Conservation (phyloP, 2,797 vertebrate species). For the Sylvia borin region DNA sequence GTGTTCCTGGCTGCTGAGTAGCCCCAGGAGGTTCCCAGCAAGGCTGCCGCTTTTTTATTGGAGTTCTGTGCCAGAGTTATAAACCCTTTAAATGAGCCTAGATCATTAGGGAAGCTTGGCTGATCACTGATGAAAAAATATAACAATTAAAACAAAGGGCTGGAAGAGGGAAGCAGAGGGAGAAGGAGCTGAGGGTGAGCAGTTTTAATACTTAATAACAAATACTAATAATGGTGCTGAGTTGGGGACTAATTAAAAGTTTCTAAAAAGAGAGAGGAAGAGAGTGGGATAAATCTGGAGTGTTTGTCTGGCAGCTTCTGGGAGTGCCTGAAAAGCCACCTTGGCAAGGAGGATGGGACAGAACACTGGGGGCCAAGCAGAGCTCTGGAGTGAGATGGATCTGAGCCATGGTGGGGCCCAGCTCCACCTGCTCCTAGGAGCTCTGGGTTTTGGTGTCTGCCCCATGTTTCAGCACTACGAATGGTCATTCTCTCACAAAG, state of each 20-base stretch:
- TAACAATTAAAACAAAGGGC: conserved; percentile 78
- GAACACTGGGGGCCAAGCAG: not conserved
- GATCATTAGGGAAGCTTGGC: conserved; percentile 80
- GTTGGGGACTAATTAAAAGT: conserved; percentile 77
- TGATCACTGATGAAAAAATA: conserved; percentile 81
- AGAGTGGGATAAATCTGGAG: conserved; percentile 50
- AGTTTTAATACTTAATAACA: conserved; percentile 78
- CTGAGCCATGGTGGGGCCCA: fast-evolving
- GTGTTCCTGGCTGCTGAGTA: conserved; percentile 67
- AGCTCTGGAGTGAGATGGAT: not conserved
- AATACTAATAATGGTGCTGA: conserved; percentile 76
- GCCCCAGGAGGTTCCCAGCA: conserved; percentile 64
- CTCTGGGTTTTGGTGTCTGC: not conserved
- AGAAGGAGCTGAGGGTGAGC: conserved; percentile 52
- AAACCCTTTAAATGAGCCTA: conserved; percentile 78
- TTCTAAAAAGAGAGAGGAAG: conserved; percentile 69
- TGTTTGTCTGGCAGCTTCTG: conserved; percentile 36
- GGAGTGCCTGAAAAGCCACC: not conserved
- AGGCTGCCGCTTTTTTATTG: conserved; percentile 75
- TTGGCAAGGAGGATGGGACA: not conserved
- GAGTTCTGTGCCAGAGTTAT: conserved; percentile 71
- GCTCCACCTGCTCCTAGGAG: not conserved
- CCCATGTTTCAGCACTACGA: not conserved
- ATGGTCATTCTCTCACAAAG: not conserved
- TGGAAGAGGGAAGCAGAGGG: conserved; percentile 39